phyloP scores from a whole-genome alignment of 2,797 vertebrate genomes.

The Xenentodon cancila region DNA sequence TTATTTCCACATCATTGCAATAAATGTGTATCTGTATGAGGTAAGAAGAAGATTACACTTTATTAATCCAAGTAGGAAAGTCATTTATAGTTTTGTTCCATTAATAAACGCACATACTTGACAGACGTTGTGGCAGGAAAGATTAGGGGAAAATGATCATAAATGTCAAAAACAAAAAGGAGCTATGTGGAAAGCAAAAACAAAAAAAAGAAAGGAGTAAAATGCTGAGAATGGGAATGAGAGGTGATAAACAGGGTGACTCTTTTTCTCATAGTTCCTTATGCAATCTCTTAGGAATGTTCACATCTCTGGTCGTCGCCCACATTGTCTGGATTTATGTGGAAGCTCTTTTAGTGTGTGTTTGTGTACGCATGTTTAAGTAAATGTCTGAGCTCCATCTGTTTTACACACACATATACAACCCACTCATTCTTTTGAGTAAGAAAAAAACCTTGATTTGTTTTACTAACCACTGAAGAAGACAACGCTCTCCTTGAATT shows the following conservation, averaged over 20 bases:
- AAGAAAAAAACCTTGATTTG: not conserved
- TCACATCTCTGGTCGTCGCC: constrained; percentile 63
- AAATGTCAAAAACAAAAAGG: not conserved
- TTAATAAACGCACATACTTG: constrained; percentile 21
- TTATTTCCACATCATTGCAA: constrained; percentile 6
- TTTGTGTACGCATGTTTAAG: constrained; percentile 9
- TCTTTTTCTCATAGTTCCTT: constrained; percentile 62
- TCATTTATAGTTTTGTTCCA: constrained; percentile 33
- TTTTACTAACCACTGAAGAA: too few relatives aligned
- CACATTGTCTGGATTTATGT: constrained; percentile 63
- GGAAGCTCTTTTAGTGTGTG: constrained; percentile 39
- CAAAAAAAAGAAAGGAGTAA: too few relatives aligned
- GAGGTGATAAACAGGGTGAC: constrained; percentile 48
- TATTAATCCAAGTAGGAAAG: constrained; percentile 31
- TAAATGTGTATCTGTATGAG: constrained; percentile 7
- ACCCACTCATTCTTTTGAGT: not conserved
- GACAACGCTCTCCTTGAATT: too few relatives aligned
- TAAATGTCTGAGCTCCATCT: constrained; percentile 4
- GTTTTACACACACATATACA: not conserved
- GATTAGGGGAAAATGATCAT: constrained; percentile 4
- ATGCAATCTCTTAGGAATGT: constrained; percentile 80
- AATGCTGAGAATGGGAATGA: not conserved
- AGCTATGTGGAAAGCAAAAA: constrained; percentile 1
- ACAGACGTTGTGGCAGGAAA: not conserved
- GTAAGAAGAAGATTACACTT: constrained; percentile 35